These are phyloP conservation scores for Eretmocerus hayati DNA, from an alignment of 2,888 invertebrate genomes.

Conservation along the genomic window DNA sequence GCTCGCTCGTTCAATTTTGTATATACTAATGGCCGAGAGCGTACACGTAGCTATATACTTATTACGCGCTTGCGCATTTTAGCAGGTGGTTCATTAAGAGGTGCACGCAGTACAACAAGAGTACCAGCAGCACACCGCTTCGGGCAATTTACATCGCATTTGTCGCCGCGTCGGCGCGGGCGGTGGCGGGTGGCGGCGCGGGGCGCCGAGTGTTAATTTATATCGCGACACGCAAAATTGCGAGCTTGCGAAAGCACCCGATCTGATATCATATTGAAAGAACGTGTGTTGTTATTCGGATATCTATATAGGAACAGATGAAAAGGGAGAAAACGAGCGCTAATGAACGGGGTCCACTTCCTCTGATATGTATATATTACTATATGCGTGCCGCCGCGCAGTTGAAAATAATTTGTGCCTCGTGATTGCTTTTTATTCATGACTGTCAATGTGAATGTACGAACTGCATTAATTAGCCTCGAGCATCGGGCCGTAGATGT, in stretches of 20 bases:
- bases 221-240: conserved; percentile 21
- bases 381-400: conserved; percentile 3
- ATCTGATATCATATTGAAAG: too few species aligned
- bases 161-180: too few species aligned
- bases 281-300: too few species aligned
- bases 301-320: too few species aligned
- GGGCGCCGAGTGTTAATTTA: conserved; percentile 29
- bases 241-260: background rate
- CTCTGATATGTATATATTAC: too few species aligned
- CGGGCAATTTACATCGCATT: conserved; percentile 29
- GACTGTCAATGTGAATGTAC: conserved; percentile 3
- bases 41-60: background rate
- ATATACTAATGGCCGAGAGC: too few species aligned
- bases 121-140: conserved; percentile 5
- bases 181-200: too few species aligned
- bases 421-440: background rate
- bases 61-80: conserved; percentile 3
- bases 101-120: too few species aligned
- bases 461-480: conserved; percentile 9
- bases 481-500: background rate
- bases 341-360: too few species aligned
- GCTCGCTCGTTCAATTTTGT: too few species aligned
- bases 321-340: too few species aligned
- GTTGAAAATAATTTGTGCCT: conserved; percentile 14
- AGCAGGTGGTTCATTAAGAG: conserved; percentile 22